phyloP scores from a whole-genome alignment of 2,797 vertebrate genomes.

The Enteromius mattozi region DNA sequence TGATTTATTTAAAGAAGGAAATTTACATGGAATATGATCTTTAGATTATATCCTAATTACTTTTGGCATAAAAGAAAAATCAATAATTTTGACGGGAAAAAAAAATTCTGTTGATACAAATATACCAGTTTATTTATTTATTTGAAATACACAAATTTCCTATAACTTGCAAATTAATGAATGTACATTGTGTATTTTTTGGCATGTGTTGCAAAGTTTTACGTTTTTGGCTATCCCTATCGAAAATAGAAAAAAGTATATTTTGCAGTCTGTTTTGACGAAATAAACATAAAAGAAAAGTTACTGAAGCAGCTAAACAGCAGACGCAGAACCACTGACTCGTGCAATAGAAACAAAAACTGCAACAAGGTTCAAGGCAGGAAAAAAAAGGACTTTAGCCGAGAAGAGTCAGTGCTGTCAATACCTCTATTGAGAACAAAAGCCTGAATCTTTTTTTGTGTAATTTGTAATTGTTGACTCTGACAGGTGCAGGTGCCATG shows the following conservation, averaged over 20 bases:
- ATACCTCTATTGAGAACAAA: neutral
- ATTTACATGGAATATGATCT: too few relatives aligned
- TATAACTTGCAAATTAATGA: neutral
- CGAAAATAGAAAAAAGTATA: constrained; percentile 1
- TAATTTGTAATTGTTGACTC: constrained; percentile 1
- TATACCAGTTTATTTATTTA: too few relatives aligned
- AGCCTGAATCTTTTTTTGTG: neutral
- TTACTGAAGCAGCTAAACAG: neutral
- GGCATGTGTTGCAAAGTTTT: neutral
- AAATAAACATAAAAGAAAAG: neutral
- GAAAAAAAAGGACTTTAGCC: neutral
- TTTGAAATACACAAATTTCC: neutral
- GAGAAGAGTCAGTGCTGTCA: constrained; percentile 2
- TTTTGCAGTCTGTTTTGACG: neutral
- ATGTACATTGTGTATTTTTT: neutral
- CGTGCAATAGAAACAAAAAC: neutral
- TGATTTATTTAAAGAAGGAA: too few relatives aligned
- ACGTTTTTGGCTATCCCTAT: neutral
- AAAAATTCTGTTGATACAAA: too few relatives aligned
- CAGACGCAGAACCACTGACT: neutral
- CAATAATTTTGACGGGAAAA: too few relatives aligned
- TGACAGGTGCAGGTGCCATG: constrained; percentile 30
- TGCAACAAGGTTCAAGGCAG: neutral
- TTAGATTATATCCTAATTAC: too few relatives aligned
- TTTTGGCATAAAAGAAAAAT: too few relatives aligned